Evolutionary conservation across 2,113 vertebrate genomes (phyloP), one percentile per base, ranked within the genome.

Genomic region (Oreochromis aureus): DNA sequence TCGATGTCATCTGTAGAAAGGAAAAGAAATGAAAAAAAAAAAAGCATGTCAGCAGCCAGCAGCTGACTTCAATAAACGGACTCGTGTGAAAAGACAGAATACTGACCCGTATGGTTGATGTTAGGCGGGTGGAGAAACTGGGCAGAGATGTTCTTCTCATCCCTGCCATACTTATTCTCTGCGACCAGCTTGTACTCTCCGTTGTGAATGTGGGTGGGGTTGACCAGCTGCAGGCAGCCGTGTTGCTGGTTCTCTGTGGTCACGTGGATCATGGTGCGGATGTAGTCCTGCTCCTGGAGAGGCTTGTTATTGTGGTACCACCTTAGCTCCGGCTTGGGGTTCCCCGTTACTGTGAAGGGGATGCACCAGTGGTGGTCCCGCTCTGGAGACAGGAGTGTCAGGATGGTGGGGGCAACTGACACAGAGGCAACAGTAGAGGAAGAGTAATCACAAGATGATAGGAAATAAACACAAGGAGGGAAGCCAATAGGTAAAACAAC

Each of bases 321-420:
- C 94, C 97, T 96, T 91, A 99, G 90, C 53, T 96, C 93, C 4
- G 98, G 98, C 87, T 97, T 97, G 80, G 99, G 99, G 92, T 99
- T 99, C 66, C 98, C 98, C 3, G 95, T 98, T 95, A 99, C 98
- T 91, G 97, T 98, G 97, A 99, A 99, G 63, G 98, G 98, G 93
- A 99, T 99, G 96, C 99, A 99, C 99, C 99, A 99, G 95, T 98
- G 97, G 94, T 99, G 98, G 96, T 98, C 97, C 71, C 94, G 95
- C 91, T 96, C 96, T 5, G 99, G 98, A 94, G 90, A 91, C 91
- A 98, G 95, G 92, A 99, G 97, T 94, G 98, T 96, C 51, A 97
- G 96, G 93, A 99, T 98, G 93, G 96, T 97, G 94, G 99, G 98
- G 90, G 98, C 96, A 96, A 99, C 99, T 99, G 94, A 90, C 90